phyloP scores from a whole-genome alignment of 2,113 vertebrate genomes.

The Ochotona princeps region DNA sequence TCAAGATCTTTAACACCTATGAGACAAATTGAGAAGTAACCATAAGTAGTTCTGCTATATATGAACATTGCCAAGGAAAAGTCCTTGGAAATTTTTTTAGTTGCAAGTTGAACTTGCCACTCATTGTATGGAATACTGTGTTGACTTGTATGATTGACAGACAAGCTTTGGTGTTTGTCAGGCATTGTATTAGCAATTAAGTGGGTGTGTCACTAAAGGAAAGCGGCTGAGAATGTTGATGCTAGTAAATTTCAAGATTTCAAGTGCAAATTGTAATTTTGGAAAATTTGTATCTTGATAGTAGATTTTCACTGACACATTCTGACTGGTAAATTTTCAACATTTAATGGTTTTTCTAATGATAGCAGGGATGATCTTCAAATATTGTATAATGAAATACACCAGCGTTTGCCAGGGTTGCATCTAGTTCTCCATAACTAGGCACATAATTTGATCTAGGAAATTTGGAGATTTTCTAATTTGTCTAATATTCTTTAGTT shows the following conservation, averaged over 20 bases:
- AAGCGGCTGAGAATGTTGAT: neutral
- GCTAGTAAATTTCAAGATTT: neutral
- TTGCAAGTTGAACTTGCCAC: neutral
- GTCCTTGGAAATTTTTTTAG: neutral
- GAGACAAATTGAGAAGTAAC: neutral
- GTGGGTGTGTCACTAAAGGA: neutral
- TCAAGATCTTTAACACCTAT: neutral
- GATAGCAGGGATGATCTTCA: neutral
- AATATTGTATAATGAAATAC: neutral
- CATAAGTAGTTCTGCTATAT: neutral
- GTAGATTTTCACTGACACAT: neutral
- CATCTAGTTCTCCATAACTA: neutral
- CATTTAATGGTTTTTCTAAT: neutral
- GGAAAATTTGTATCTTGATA: neutral
- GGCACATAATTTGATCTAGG: neutral
- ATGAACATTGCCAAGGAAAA: neutral
- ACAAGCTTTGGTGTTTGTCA: neutral
- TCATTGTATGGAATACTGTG: neutral
- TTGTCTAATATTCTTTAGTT: neutral
- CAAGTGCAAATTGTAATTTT: neutral
- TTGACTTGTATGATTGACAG: slow-evolving; percentile 5
- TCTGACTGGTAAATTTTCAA: neutral
- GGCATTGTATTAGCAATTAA: neutral
- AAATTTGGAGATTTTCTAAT: neutral
- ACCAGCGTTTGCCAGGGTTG: neutral